These are phyloP conservation scores for Ambastaia sidthimunki DNA, from an alignment of 2,797 vertebrate genomes.

Conservation along the genomic window DNA sequence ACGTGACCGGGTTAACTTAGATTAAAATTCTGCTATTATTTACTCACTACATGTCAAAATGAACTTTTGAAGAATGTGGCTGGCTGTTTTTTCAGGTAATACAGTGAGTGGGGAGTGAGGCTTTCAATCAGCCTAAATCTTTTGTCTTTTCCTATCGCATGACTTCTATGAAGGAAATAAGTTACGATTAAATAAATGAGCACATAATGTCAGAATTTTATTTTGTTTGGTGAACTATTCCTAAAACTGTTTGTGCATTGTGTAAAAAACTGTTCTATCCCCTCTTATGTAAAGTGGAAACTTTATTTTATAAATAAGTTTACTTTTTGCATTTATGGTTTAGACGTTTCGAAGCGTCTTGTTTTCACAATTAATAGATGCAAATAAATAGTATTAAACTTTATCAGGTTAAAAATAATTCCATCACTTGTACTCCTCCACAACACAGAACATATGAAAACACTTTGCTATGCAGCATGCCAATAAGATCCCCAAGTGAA, in stretches of 20 bases:
- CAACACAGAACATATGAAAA: constrained; percentile 40
- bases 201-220: neutral
- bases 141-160: too few species aligned
- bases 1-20: constrained; percentile 33
- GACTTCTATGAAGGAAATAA: neutral
- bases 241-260: neutral
- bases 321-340: constrained; percentile 2
- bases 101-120: too few species aligned
- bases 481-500: constrained; percentile 35
- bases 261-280: neutral
- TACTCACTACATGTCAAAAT: neutral
- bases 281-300: constrained; percentile 54
- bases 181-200: neutral
- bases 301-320: constrained; percentile 17
- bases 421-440: constrained; percentile 13
- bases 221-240: too few species aligned
- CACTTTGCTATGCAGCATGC: constrained; percentile 35
- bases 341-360: neutral
- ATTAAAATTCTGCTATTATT: constrained; percentile 7
- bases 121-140: too few species aligned
- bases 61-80: too few species aligned
- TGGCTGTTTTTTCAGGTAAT: too few species aligned
- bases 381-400: neutral
- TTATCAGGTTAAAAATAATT: neutral
- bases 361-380: neutral